Conservation (phyloP, 1,140 invertebrate species). For the Anadara kagoshimensis region DNA sequence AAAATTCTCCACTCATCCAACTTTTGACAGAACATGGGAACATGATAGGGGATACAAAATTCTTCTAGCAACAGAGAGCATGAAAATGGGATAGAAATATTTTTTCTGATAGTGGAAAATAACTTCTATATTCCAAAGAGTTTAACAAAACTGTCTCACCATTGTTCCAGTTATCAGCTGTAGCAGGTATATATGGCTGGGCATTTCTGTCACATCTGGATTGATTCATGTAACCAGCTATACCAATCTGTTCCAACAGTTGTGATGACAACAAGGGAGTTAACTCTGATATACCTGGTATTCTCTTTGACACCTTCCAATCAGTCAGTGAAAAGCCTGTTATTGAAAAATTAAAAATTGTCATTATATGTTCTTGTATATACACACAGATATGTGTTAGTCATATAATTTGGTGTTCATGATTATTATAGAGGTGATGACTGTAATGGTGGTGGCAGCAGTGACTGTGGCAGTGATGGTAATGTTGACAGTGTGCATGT, state of each 20-base stretch:
- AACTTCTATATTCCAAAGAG: neutral
- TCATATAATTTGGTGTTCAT: neutral
- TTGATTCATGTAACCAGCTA: conserved; percentile 22
- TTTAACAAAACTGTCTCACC: neutral
- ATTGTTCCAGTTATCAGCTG: neutral
- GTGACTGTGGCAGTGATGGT: too few species aligned
- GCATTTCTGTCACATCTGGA: conserved; percentile 15
- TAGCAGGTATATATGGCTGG: neutral
- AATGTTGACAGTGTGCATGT: neutral
- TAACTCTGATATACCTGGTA: conserved; percentile 4
- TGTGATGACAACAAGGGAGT: conserved; percentile 4
- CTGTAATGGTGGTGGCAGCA: neutral
- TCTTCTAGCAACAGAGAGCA: neutral
- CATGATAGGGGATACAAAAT: too few species aligned
- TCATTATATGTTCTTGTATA: neutral
- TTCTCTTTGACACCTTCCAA: neutral
- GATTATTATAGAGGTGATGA: neutral
- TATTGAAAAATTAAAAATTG: neutral
- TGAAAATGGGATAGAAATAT: neutral
- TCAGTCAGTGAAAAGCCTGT: conserved; percentile 24
- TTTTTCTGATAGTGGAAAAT: neutral
- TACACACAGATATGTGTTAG: neutral
- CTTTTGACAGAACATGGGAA: too few species aligned
- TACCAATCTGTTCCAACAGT: conserved; percentile 14
- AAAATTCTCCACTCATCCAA: too few species aligned